Conservation (phyloP, 2,888 invertebrate species). For the Meteorus cinctellus region DNA sequence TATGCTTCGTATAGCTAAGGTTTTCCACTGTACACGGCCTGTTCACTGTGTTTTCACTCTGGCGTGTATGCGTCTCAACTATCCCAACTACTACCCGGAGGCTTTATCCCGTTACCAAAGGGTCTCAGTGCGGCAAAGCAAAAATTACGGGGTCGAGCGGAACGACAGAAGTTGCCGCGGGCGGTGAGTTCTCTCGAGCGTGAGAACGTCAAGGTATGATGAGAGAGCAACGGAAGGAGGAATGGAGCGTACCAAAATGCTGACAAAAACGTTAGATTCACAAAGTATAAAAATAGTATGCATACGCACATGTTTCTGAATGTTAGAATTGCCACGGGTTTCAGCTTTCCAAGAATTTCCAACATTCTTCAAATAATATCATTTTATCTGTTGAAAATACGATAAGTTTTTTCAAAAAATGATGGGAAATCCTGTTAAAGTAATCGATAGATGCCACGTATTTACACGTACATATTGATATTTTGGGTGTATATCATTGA, state of each 20-base stretch:
- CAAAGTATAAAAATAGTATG: not conserved
- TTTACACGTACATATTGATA: too few species aligned
- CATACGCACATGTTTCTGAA: constrained; percentile 1
- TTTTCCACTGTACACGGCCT: constrained; percentile 32
- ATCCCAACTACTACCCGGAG: constrained; percentile 37
- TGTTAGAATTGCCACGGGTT: not conserved
- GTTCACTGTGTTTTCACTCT: constrained; percentile 36
- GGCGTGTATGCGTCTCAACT: constrained; percentile 22
- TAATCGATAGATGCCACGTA: too few species aligned
- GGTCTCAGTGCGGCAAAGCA: constrained; percentile 42
- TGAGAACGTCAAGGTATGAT: constrained; percentile 42
- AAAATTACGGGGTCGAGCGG: constrained; percentile 43
- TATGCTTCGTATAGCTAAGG: constrained; percentile 22
- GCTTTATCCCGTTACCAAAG: constrained; percentile 42
- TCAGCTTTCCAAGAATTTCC: constrained; percentile 20
- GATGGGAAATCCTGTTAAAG: too few species aligned
- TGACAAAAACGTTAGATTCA: constrained; percentile 34
- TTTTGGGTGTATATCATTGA: too few species aligned
- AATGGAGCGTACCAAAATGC: constrained; percentile 22
- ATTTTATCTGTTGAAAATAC: not conserved
- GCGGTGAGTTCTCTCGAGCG: constrained; percentile 41
- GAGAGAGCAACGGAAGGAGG: constrained; percentile 30
- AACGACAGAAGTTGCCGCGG: constrained; percentile 35
- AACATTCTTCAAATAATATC: not conserved
- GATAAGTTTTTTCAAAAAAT: too few species aligned